Evolutionary conservation across 2,888 invertebrate genomes (phyloP), one percentile per base, ranked within the genome.

Genomic region (Oligia latruncula): DNA sequence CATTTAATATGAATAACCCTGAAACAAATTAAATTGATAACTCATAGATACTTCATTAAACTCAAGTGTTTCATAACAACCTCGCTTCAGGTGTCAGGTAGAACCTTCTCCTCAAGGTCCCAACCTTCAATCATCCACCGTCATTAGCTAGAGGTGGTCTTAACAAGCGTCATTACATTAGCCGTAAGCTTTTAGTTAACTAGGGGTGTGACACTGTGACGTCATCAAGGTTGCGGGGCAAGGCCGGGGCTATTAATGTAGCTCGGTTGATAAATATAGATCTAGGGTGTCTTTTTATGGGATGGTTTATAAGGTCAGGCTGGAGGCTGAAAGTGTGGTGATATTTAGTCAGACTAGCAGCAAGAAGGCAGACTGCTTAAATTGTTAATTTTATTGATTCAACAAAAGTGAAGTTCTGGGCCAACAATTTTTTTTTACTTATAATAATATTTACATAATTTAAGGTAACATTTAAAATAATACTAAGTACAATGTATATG

Each of bases 121-220:
- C 64, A 66, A 64, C 88, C 88, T 86, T 86, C 87, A 76, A 85
- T 81, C 86, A 84, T 86, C 72, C 15, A 23, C 77, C 73, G 65
- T 87, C 85, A 82, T 86, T 87, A 86, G 87, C 82, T 66, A 60
- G 71, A 77, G 85, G 77, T 78, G 81, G 71, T 77, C 79, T 78
- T 88, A 88, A 83, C 81, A 78, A 78, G 83, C 71, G 75, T 75
- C 77, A 74, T 88, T 85, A 82, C 85, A 85, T 87, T 85, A 89
- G 84, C 23, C 20, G 76, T 77, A 78, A 79, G 90, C 90, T 90
- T 90, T 90, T 88, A 90, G 87, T 85, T 89, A 89, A 89, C 86
- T 83, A 89, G 81, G 90, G 88, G 88, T 78, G 84, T 75, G 73
- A 79, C 77, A 67, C 35, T 65, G 76, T 90, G 90, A 90, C 90